These are phyloP conservation scores for Cichlasoma orientale DNA, from an alignment of 2,797 vertebrate species.

Conservation along the genomic window DNA sequence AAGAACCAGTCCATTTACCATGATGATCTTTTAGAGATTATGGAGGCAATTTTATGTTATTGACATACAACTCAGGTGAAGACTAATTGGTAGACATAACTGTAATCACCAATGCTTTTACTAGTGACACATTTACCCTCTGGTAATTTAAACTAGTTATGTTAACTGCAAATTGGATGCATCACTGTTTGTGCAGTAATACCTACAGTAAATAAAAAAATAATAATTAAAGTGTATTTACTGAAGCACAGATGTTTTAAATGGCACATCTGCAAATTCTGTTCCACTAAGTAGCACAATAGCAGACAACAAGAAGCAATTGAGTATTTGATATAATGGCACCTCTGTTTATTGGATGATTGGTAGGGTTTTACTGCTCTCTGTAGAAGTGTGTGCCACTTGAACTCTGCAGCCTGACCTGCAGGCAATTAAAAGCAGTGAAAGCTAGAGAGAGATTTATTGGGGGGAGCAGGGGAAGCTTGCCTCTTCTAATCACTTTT, in stretches of 20 bases:
- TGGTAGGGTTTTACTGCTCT: slow-evolving; percentile 46
- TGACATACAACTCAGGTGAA: background rate
- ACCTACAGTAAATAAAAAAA: background rate
- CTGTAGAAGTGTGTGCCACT: slow-evolving; percentile 22
- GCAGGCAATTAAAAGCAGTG: slow-evolving; percentile 38
- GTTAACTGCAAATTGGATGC: background rate
- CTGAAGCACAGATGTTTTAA: background rate
- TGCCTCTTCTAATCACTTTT: slow-evolving; percentile 47
- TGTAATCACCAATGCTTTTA: background rate
- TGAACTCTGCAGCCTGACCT: slow-evolving; percentile 51
- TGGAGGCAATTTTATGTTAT: background rate
- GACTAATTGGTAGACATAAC: background rate
- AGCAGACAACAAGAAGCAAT: slow-evolving; percentile 15
- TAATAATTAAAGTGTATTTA: background rate
- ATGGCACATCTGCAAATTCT: background rate
- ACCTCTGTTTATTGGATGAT: slow-evolving; percentile 41
- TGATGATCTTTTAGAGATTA: slow-evolving; percentile 1
- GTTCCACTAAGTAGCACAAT: background rate
- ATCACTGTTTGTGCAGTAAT: background rate
- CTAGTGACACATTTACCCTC: background rate
- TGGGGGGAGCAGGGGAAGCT: slow-evolving; percentile 11
- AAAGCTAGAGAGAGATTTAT: slow-evolving; percentile 24
- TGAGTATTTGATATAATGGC: slow-evolving; percentile 35
- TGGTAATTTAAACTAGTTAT: background rate
- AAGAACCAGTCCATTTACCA: no score